Conservation (phyloP, 2,113 vertebrate genomes). For the Aspidoscelis tigris region DNA sequence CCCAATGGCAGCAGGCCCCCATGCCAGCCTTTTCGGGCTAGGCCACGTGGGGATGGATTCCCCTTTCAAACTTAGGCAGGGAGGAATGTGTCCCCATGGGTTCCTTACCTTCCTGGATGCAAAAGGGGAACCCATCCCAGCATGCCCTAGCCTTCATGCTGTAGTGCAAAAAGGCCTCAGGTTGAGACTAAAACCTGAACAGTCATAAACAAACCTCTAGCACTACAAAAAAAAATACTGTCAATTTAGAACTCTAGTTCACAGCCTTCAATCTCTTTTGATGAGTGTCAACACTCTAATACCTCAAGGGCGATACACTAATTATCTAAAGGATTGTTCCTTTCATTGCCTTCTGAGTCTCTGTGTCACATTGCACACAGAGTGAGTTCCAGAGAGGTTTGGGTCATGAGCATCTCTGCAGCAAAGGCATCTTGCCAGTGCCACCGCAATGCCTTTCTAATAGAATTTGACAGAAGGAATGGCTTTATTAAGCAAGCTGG, state of each 20-base stretch:
- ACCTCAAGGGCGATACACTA: not conserved
- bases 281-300: not conserved
- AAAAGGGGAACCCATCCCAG: no score
- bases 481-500: not conserved
- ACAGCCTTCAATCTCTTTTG: not conserved
- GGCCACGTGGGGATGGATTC: no score
- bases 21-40: no score
- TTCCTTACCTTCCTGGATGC: no score
- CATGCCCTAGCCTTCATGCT: no score
- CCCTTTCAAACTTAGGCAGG: no score
- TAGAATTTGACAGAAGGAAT: not conserved
- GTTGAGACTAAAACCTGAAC: no score
- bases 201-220: no score
- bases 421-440: not conserved
- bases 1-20: no score
- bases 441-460: not conserved
- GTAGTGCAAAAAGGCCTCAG: no score
- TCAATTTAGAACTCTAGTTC: not conserved
- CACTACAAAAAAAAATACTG: not conserved
- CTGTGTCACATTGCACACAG: not conserved
- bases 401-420: not conserved
- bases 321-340: not conserved
- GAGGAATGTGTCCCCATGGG: no score
- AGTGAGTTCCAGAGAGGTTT: not conserved
- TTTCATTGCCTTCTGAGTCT: not conserved